A percentile compares a stretch with the other conserved stretches of the same genome.
Evolutionary conservation across 2,888 invertebrate species (phyloP).

Genomic region (Caenorhabditis japonica): DNA sequence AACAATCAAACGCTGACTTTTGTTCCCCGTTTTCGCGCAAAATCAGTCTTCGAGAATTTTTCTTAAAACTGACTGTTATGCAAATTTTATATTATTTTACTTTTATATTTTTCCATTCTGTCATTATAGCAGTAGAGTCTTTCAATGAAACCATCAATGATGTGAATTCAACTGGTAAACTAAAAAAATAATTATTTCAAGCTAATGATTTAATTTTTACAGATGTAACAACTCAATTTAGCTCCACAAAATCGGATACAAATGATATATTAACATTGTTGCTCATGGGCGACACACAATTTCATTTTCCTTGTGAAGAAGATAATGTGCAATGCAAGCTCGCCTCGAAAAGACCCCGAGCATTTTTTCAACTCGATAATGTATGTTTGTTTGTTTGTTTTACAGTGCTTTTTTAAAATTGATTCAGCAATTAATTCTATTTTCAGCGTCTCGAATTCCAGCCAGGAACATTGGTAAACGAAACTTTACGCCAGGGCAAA

Average conservation of each 20-base stretch:
- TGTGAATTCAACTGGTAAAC: neutral
- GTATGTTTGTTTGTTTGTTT: conserved; percentile 38
- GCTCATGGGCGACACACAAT: conserved; percentile 72
- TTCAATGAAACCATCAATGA: neutral
- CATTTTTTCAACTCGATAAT: conserved; percentile 52
- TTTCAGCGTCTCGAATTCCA: conserved; percentile 37
- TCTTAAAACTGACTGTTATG: neutral
- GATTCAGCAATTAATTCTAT: no score
- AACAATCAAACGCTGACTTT: conserved; percentile 17
- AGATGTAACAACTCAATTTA: neutral
- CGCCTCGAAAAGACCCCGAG: conserved; percentile 60
- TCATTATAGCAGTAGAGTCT: neutral
- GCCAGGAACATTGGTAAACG: conserved; percentile 25
- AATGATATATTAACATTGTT: conserved; percentile 62
- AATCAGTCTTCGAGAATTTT: neutral
- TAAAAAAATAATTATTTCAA: neutral
- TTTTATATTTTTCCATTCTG: neutral
- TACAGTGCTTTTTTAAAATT: neutral
- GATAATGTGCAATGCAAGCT: conserved; percentile 68
- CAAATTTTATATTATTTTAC: neutral
- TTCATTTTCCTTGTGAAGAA: conserved; percentile 70
- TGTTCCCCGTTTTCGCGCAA: conserved; percentile 1
- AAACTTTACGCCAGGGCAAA: conserved; percentile 37
- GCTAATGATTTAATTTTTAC: neutral
- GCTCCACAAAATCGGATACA: neutral